Evolutionary conservation across 2,797 vertebrate genomes (phyloP).

Genomic region (Florisuga fusca): DNA sequence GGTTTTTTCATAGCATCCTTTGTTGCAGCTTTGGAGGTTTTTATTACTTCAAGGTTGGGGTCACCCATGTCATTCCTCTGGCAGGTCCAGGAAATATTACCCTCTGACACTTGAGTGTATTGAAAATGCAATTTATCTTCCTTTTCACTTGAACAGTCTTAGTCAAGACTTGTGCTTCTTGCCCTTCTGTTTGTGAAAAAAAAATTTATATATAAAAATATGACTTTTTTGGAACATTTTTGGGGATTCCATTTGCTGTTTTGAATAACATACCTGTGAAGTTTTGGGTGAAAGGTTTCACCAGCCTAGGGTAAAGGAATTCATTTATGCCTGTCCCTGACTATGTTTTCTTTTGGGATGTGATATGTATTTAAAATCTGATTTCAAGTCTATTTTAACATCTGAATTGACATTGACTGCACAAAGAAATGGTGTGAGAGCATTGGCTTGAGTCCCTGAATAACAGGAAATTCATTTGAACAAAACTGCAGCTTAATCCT

Average conservation of each 20-base stretch:
- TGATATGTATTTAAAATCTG: neutral
- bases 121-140: neutral
- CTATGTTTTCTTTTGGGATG: neutral
- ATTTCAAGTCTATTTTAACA: neutral
- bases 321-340: neutral
- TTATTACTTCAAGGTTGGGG: neutral
- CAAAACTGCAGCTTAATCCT: neutral
- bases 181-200: neutral
- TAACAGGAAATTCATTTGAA: neutral
- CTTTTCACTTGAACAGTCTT: neutral
- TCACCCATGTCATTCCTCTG: neutral
- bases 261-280: too few species aligned
- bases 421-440: neutral
- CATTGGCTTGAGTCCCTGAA: neutral
- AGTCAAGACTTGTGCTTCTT: neutral
- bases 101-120: neutral
- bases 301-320: neutral
- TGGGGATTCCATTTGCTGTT: neutral
- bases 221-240: neutral
- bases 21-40: neutral
- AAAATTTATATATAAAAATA: neutral
- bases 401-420: neutral
- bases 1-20: fast-evolving
- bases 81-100: neutral
- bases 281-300: neutral